Conservation (phyloP, 2,113 vertebrate genomes). For the Eidolon helvum region DNA sequence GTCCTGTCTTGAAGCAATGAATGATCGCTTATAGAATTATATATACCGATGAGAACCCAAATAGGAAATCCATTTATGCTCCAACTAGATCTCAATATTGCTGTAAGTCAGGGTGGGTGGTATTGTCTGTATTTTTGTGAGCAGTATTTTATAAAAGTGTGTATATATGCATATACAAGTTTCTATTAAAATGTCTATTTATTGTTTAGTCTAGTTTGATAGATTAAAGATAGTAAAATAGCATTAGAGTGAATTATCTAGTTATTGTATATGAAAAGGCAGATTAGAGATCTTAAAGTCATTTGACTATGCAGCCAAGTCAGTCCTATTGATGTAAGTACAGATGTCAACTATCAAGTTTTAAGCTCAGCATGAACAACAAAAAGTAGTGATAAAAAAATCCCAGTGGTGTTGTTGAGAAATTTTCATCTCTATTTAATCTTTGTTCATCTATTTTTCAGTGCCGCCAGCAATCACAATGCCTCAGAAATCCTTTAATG, state of each 20-base stretch:
- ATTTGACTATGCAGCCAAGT: not conserved
- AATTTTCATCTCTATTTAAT: not conserved
- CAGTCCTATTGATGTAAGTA: not conserved
- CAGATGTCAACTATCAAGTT: not conserved
- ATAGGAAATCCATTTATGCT: constrained; percentile 52
- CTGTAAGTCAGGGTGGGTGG: not conserved
- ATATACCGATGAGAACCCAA: constrained; percentile 13
- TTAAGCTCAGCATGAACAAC: not conserved
- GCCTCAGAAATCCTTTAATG: constrained; percentile 94
- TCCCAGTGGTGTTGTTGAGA: not conserved
- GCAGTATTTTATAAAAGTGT: constrained; percentile 1
- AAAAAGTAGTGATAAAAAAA: not conserved
- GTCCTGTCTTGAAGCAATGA: constrained; percentile 22
- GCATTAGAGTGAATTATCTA: not conserved
- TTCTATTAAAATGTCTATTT: not conserved
- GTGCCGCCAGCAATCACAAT: constrained; percentile 92
- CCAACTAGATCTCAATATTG: constrained; percentile 24
- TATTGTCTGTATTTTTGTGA: not conserved
- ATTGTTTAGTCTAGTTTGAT: not conserved
- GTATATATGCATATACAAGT: not conserved
- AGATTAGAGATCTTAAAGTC: not conserved
- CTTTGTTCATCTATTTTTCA: constrained; percentile 72
- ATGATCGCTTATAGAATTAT: constrained; percentile 39
- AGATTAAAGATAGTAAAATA: not conserved
- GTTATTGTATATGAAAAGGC: not conserved